These are phyloP conservation scores for Lipophrys pholis DNA, from an alignment of 2,113 vertebrate genomes.

Conservation along the genomic window DNA sequence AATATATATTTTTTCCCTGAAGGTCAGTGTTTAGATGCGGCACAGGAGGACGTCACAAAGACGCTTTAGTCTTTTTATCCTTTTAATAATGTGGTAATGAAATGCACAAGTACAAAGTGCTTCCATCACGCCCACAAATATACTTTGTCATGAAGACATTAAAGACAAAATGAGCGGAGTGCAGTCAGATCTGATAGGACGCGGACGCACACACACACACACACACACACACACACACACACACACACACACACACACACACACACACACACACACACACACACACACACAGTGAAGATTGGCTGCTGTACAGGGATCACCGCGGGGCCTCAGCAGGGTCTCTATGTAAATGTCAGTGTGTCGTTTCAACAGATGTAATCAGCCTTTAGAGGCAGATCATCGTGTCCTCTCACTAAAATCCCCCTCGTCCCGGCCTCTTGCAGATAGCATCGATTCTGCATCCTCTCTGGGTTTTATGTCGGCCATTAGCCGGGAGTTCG, in stretches of 20 bases:
- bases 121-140: not conserved
- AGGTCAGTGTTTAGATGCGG: too few species aligned
- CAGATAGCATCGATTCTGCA: slow-evolving; percentile 64
- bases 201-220: slow-evolving; percentile 15
- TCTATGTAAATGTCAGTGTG: slow-evolving; percentile 66
- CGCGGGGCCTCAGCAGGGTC: slow-evolving; percentile 36
- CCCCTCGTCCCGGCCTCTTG: slow-evolving; percentile 46
- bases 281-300: slow-evolving; percentile 12
- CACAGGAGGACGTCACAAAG: too few species aligned
- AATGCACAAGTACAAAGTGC: not conserved
- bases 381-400: slow-evolving; percentile 61
- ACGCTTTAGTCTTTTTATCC: not conserved
- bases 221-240: slow-evolving; percentile 4
- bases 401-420: slow-evolving; percentile 57
- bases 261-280: slow-evolving; percentile 11
- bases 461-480: slow-evolving; percentile 57
- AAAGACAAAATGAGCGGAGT: slow-evolving; percentile 23
- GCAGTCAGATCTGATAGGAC: slow-evolving; percentile 40
- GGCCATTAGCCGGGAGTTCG: slow-evolving; percentile 67
- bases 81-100: slow-evolving; percentile 5
- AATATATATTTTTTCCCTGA: too few species aligned
- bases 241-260: slow-evolving; percentile 10
- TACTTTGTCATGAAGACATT: slow-evolving; percentile 19
- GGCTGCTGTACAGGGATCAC: slow-evolving; percentile 6
- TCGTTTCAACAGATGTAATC: slow-evolving; percentile 68